phyloP scores from a whole-genome alignment of 2,113 vertebrate species.

The Oenanthe oenanthe region DNA sequence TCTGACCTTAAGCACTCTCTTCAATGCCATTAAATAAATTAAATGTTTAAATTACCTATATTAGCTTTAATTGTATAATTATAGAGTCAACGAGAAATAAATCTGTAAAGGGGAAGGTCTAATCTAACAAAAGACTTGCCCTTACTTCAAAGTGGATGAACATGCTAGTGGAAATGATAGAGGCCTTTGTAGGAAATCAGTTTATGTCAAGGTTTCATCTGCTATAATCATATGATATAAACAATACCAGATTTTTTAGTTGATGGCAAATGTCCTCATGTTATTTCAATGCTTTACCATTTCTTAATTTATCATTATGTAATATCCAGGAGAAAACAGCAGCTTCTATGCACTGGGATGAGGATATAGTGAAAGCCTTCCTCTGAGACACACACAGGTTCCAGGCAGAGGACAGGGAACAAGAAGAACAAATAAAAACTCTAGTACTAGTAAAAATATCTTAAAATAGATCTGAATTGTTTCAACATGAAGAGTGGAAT shows the following conservation, averaged over 20 bases:
- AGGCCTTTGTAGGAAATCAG: not conserved
- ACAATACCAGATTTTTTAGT: not conserved
- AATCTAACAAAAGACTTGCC: constrained; percentile 39
- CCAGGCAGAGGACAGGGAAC: not conserved
- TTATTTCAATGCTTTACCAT: not conserved
- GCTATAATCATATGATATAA: not conserved
- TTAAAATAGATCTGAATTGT: not conserved
- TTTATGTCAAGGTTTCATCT: not conserved
- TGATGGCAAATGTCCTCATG: not conserved
- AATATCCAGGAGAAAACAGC: not conserved
- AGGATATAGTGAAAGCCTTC: not conserved
- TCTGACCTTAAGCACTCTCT: constrained; percentile 65
- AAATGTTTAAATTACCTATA: constrained; percentile 65
- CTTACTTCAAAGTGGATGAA: not conserved
- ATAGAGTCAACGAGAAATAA: constrained; percentile 61
- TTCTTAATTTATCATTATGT: not conserved
- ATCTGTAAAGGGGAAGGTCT: constrained; percentile 42
- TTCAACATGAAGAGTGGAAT: not conserved
- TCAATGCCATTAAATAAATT: constrained; percentile 70
- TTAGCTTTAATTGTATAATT: constrained; percentile 70
- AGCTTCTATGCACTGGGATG: not conserved
- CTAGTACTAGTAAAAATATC: not conserved
- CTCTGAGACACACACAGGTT: not conserved
- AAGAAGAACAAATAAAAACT: not conserved
- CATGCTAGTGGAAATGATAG: not conserved